phyloP scores from a whole-genome alignment of 2,797 vertebrate species.

The Myotis pilosus region DNA sequence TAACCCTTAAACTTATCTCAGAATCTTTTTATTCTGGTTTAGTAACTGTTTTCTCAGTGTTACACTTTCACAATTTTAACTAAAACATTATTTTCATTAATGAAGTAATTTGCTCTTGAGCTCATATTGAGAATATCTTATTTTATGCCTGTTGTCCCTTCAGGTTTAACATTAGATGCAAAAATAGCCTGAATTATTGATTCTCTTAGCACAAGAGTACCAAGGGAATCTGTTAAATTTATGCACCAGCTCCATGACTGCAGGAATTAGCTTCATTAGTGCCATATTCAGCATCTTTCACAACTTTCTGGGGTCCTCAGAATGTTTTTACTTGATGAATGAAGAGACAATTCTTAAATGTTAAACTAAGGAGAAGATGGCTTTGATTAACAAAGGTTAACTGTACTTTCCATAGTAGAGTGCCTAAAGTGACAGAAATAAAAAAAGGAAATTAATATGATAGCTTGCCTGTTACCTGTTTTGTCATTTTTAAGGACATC shows the following conservation, averaged over 20 bases:
- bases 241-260: neutral
- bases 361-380: constrained; percentile 4
- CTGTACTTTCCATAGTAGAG: neutral
- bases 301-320: neutral
- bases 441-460: neutral
- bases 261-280: neutral
- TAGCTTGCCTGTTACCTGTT: neutral
- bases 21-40: no score
- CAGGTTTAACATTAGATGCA: neutral
- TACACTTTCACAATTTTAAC: no score
- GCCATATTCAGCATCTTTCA: neutral
- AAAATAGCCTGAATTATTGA: neutral
- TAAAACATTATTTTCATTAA: no score
- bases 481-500: neutral
- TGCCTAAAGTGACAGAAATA: neutral
- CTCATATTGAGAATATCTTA: neutral
- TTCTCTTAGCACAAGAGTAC: neutral
- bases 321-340: neutral
- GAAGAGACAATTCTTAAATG: neutral
- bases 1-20: no score
- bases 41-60: no score
- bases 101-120: no score
- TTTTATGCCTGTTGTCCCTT: neutral
- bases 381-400: neutral
- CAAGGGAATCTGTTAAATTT: neutral